phyloP scores from a whole-genome alignment of 92 coral and sea anemone genomes.

The Porites evermanni region DNA sequence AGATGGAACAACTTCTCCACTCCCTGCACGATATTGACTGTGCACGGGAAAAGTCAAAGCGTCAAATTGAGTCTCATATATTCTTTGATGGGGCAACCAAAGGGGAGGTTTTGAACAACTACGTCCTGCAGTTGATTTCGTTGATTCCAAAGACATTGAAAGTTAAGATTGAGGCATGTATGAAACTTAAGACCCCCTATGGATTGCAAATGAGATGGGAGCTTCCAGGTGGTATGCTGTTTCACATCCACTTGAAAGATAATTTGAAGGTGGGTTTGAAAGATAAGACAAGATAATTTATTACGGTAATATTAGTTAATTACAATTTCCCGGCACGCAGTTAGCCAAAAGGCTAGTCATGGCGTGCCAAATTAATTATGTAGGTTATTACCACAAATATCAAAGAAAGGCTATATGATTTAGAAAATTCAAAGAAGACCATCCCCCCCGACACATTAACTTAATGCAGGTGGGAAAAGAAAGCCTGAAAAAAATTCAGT shows the following conservation, averaged over 20 bases:
- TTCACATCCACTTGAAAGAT: slow-evolving; percentile 93
- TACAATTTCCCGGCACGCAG: too few relatives aligned
- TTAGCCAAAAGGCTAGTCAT: too few relatives aligned
- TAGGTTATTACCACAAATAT: too few relatives aligned
- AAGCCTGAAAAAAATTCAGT: too few relatives aligned
- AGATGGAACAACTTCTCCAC: slow-evolving; percentile 94
- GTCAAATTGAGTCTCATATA: slow-evolving; percentile 92
- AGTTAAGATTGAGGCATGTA: slow-evolving; percentile 66
- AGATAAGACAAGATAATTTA: too few relatives aligned
- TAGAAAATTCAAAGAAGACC: too few relatives aligned
- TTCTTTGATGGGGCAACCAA: slow-evolving; percentile 99
- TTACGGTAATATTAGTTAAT: too few relatives aligned
- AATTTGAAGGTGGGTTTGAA: slow-evolving; percentile 74
- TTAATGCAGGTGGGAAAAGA: too few relatives aligned
- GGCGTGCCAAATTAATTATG: too few relatives aligned
- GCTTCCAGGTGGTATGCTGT: slow-evolving; percentile 94
- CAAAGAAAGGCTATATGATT: too few relatives aligned
- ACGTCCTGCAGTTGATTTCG: slow-evolving; percentile 87
- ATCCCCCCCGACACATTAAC: too few relatives aligned
- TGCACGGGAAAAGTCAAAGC: slow-evolving; percentile 75
- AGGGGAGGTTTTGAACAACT: slow-evolving; percentile 87
- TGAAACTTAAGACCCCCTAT: slow-evolving; percentile 89
- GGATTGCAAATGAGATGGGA: slow-evolving; percentile 97
- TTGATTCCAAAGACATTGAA: slow-evolving; percentile 83
- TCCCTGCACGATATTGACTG: slow-evolving; percentile 91